Evolutionary conservation across 1,140 invertebrate species (phyloP).

Genomic region (Eupristina koningsbergeri): DNA sequence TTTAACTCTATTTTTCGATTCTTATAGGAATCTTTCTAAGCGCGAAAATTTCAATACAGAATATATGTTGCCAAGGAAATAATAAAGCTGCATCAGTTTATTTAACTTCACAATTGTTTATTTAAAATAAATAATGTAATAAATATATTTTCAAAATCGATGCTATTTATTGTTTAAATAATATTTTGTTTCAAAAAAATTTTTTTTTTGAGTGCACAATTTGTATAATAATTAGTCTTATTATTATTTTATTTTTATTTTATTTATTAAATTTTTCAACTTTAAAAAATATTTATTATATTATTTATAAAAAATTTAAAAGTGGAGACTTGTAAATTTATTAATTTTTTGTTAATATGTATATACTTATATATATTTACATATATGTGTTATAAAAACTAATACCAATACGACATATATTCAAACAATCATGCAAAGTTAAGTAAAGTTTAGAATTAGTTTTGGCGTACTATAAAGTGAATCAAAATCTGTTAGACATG

Average conservation of each 20-base stretch:
- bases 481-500: slow-evolving; percentile 47
- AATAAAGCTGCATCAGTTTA: neutral
- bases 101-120: neutral
- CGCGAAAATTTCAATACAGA: neutral
- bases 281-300: neutral
- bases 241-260: neutral
- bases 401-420: neutral
- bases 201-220: neutral
- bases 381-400: neutral
- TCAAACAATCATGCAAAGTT: neutral
- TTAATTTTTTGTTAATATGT: neutral
- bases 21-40: neutral
- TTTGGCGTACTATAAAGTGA: neutral
- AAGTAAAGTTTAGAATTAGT: neutral
- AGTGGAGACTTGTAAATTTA: neutral
- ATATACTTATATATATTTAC: neutral
- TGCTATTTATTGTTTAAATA: neutral
- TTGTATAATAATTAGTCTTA: neutral
- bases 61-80: neutral
- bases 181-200: neutral
- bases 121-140: neutral
- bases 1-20: slow-evolving; percentile 1
- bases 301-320: neutral
- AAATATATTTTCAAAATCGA: neutral
- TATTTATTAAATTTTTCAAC: neutral